These are phyloP conservation scores for Odontamblyopus lacepedii DNA, from an alignment of 2,797 vertebrate genomes.

Conservation along the genomic window DNA sequence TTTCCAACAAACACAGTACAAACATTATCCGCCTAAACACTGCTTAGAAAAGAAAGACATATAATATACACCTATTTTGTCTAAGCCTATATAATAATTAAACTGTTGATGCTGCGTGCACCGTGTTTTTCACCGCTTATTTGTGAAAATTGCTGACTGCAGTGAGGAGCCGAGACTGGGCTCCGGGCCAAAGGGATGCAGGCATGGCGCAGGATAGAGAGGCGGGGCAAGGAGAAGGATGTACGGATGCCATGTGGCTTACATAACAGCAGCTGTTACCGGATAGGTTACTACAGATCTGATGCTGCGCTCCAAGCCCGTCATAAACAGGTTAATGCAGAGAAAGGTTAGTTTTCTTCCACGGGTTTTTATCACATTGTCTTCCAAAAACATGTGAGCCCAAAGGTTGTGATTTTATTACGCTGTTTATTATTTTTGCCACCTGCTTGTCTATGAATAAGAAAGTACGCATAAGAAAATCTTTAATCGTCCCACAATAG, in stretches of 20 bases:
- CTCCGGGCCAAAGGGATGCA: constrained; percentile 50
- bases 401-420: too few relatives aligned
- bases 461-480: too few relatives aligned
- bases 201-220: constrained; percentile 44
- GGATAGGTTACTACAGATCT: constrained; percentile 43
- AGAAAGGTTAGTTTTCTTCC: too few relatives aligned
- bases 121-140: neutral
- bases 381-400: too few relatives aligned
- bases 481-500: too few relatives aligned
- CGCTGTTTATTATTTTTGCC: too few relatives aligned
- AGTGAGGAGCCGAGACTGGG: constrained; percentile 19
- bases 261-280: constrained; percentile 66
- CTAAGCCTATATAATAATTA: neutral
- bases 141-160: constrained; percentile 13
- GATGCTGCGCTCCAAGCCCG: neutral
- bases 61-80: neutral
- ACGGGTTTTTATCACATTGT: too few relatives aligned
- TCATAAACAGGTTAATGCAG: neutral
- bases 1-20: neutral
- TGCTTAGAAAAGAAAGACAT: neutral
- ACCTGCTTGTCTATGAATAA: too few relatives aligned
- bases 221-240: neutral
- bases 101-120: neutral
- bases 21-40: neutral
- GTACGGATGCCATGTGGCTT: constrained; percentile 55